These are phyloP conservation scores for Albula glossodonta DNA, from an alignment of 2,113 vertebrate species.

Conservation along the genomic window DNA sequence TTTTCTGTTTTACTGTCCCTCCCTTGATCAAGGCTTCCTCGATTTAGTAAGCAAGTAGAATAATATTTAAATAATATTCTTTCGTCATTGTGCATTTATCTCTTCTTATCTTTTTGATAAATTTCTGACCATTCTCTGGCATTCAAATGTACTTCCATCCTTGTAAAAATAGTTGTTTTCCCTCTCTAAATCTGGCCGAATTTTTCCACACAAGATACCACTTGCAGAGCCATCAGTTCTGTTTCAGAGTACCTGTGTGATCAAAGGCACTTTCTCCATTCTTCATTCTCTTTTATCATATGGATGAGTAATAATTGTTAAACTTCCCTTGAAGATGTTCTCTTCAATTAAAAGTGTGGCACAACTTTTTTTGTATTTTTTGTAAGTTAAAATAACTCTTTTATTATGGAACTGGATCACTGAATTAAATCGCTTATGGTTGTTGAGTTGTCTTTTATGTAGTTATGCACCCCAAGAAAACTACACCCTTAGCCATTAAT, in stretches of 20 bases:
- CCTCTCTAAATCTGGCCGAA: neutral
- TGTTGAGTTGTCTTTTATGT: slow-evolving; percentile 2
- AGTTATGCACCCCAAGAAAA: slow-evolving; percentile 28
- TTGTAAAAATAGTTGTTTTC: neutral
- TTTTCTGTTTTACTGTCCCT: neutral
- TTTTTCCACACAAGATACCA: neutral
- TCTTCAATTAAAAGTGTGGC: slow-evolving; percentile 20
- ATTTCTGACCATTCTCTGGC: neutral
- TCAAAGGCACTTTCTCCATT: slow-evolving; percentile 15
- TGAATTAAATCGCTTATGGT: slow-evolving; percentile 21
- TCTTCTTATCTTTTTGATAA: neutral
- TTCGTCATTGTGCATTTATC: neutral
- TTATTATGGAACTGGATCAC: slow-evolving; percentile 19
- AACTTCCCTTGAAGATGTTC: neutral
- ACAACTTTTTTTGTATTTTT: neutral
- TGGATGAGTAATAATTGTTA: neutral
- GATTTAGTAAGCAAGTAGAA: neutral
- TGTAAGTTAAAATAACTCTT: neutral
- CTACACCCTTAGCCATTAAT: slow-evolving; percentile 51
- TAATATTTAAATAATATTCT: neutral
- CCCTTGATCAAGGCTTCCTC: neutral
- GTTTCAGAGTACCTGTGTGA: neutral
- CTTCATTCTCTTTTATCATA: slow-evolving; percentile 26
- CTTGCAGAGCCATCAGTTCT: neutral
- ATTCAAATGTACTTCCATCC: neutral